Conservation (phyloP, 2,797 vertebrate species). For the Masticophis lateralis region DNA sequence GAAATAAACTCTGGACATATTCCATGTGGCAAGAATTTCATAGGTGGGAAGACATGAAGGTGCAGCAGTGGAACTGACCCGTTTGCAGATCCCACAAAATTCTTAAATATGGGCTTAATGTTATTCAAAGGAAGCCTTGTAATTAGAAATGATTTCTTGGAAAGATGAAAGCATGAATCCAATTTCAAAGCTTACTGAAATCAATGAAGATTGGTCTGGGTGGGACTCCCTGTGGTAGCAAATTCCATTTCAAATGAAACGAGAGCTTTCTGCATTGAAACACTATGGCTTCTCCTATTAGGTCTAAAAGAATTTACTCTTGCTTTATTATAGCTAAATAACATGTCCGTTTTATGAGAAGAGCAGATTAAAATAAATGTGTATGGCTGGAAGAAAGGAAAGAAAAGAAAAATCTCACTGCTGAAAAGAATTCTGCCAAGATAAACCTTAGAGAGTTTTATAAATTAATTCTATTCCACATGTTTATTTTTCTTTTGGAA, state of each 20-base stretch:
- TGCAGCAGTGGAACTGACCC: neutral
- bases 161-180: neutral
- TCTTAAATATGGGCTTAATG: neutral
- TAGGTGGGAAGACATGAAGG: neutral
- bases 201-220: neutral
- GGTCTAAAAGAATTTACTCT: constrained; percentile 7
- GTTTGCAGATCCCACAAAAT: neutral
- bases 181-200: constrained; percentile 2
- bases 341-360: constrained; percentile 33
- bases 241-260: constrained; percentile 23
- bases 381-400: constrained; percentile 26
- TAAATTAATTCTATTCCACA: constrained; percentile 70
- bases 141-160: constrained; percentile 1
- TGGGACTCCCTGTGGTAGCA: constrained; percentile 24
- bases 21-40: neutral
- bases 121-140: neutral
- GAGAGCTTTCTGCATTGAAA: constrained; percentile 22
- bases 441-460: constrained; percentile 70
- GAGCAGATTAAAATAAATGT: constrained; percentile 22
- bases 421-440: constrained; percentile 64
- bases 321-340: constrained; percentile 20
- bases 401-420: constrained; percentile 58
- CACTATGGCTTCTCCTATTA: constrained; percentile 15
- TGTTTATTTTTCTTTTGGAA: constrained; percentile 72
- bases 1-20: neutral